These are phyloP conservation scores for Patiria miniata DNA, from an alignment of 35 echinoderm and acorn worm genomes.

Conservation along the genomic window DNA sequence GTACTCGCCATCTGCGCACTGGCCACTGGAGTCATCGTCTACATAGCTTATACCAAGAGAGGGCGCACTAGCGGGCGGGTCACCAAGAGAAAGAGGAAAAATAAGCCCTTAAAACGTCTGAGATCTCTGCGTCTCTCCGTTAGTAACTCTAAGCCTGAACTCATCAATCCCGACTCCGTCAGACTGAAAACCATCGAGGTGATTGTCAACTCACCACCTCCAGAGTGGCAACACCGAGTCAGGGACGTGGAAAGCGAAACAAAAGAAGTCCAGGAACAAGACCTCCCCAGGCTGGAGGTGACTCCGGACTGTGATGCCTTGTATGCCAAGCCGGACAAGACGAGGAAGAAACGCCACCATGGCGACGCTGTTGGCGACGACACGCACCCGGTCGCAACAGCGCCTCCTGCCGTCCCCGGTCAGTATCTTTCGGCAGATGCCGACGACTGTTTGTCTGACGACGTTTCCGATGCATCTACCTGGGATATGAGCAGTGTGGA, in stretches of 20 bases:
- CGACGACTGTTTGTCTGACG: background rate
- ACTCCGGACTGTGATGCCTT: background rate
- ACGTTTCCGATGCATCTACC: background rate
- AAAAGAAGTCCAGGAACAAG: background rate
- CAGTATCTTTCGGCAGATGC: conserved; percentile 7
- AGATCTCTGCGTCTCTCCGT: background rate
- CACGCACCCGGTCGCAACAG: background rate
- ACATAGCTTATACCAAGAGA: background rate
- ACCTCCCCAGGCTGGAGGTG: background rate
- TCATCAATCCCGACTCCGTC: background rate
- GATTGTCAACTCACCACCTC: conserved; percentile 35
- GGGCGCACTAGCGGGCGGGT: background rate
- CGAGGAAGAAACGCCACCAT: background rate
- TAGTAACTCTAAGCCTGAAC: background rate
- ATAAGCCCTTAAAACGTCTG: background rate
- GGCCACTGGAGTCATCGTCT: background rate
- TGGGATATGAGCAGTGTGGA: conserved; percentile 29
- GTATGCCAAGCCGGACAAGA: background rate
- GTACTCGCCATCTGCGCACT: background rate
- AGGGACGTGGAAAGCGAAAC: background rate
- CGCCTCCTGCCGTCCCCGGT: background rate
- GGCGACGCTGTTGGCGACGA: background rate
- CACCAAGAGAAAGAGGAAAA: background rate
- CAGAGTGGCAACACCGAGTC: conserved; percentile 20
- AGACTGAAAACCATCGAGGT: conserved; percentile 39